phyloP scores from a whole-genome alignment of 2,113 vertebrate genomes.

The Ceyx cyanopectus region DNA sequence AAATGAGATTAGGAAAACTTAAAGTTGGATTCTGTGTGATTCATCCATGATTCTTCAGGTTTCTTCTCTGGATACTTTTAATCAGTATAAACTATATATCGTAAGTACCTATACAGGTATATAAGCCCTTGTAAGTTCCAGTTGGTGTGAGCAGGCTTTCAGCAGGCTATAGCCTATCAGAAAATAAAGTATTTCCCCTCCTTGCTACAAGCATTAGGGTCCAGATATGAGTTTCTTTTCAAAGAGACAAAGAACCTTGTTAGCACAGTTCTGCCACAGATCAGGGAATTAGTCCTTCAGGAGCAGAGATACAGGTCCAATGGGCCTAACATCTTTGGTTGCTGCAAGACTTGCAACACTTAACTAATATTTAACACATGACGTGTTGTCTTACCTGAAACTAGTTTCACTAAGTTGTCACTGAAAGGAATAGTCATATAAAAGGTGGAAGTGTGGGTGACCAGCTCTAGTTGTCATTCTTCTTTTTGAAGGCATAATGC shows the following conservation, averaged over 20 bases:
- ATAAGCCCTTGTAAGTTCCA: neutral
- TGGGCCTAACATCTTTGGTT: neutral
- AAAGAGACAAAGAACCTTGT: neutral
- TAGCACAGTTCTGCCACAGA: neutral
- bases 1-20: neutral
- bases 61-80: neutral
- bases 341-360: neutral
- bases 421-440: neutral
- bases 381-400: neutral
- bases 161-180: neutral
- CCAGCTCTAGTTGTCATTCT: neutral
- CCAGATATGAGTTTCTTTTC: neutral
- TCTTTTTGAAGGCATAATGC: neutral
- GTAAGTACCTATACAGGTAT: neutral
- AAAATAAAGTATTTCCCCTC: neutral
- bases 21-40: neutral
- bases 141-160: neutral
- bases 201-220: neutral
- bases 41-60: neutral
- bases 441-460: neutral
- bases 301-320: neutral
- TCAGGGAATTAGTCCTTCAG: neutral
- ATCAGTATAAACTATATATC: neutral
- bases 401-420: neutral
- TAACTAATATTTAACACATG: neutral